Base-by-base conservation (phyloP, 2,888 invertebrate species). In the Heliothis peltigera region DNA sequence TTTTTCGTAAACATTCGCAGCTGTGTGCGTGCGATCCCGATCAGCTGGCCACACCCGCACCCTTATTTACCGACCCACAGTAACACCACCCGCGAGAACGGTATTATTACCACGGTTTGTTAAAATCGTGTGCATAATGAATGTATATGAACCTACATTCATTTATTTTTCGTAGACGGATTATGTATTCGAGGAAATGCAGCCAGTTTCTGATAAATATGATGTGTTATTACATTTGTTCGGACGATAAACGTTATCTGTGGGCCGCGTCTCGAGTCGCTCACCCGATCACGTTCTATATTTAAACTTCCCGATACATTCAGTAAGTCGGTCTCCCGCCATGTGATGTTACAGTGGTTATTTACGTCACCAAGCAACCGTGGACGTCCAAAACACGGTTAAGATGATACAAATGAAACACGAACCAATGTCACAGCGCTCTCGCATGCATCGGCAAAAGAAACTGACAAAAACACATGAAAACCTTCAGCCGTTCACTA, bases 31-130 rank as follows among this genome's bases (percentile, higher is more conserved):
- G 80, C 64, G 79, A 67, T 80, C 72, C 64, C 82, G 84, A 91
- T 92, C 93, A 92, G 93, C 93, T 93, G 92, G 87, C 91, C 91
- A 90, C 90, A 91, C 91, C 92, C 91, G 87, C 84, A 74, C 72
- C 81, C 75, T 72, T 77, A 72, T 75, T 80, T 72, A 65, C 66
- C 58, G 48, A 62, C 54, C 64, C 61, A 69, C 10, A 51, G 58
- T 63, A 61, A 59, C 63, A 63, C 70, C 62, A 68, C 39, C 54
- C 54, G 47, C 64, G 64, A 69, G 66, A 68, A 66, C 70, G 28
- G 59, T 60, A 62, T 58, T 77, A 64, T 62, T 67, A 60, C 49
- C n/a, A 75, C 47, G 48, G 61, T 52, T 64, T 53, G 57, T 71
- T 65, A 54, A 55, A 66, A 62, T 43, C 39, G 43, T 65, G 39